Evolutionary conservation across 2,888 invertebrate species (phyloP), one percentile per base, ranked within the genome.

Genomic region (Oscheius sp.): DNA sequence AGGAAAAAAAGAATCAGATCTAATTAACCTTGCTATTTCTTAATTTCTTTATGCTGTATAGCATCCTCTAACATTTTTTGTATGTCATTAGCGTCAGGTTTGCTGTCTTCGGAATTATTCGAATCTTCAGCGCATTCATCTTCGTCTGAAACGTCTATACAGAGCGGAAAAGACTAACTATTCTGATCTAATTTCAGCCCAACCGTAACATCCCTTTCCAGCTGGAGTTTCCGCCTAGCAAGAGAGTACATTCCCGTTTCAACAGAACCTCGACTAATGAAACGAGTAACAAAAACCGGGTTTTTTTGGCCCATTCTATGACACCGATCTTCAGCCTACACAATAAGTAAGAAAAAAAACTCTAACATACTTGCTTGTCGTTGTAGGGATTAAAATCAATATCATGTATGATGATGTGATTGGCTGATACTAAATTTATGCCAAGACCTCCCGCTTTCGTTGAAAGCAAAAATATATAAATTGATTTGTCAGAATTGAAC

Each of bases 311-410:
- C 81, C 81, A 82, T 82, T 26, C 82, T 77, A 70, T 82, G 82
- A 50, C 82, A 82, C 26, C 82, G 71, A 63, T 97, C 96, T 87
- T 96, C 95, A 0, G 96, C 96, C 88, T 95, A 24, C 9, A 32
- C 28, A 14, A 47, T 26, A 20, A n/a, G 30, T 36, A 8, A 1
- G 22, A 32, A 50, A 3, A 17, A n/a, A 1, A 3, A 8, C 2
- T 44, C 20, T 17, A 12, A 6, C 30, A n/a, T 0, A 96, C 96
- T 88, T 95, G 90, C 77, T 95, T 95, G 87, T 97, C 96, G 87
- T 96, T 96, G 88, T 96, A 95, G 0, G 96, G 96, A 89, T 97
- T 97, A 87, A 94, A 95, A 89, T 97, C 97, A 59, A 96, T 94
- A 86, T 97, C 97, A 87, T 97, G 95, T 75, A 97, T 92, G 81